These are phyloP conservation scores for Bombus impatiens DNA, from an alignment of 1,140 invertebrate species.

Conservation along the genomic window DNA sequence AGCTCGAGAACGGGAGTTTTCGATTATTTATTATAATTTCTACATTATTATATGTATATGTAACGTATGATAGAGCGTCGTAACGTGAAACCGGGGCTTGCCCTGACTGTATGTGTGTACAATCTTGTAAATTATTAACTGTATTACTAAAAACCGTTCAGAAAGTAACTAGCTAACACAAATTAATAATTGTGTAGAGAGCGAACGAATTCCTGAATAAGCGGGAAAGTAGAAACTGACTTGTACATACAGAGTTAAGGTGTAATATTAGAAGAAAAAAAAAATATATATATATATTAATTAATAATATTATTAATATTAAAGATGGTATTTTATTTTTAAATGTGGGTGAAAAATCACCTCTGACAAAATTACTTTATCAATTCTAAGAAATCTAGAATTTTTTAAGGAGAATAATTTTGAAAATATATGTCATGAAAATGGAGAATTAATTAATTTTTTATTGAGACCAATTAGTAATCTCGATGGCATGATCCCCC, in stretches of 20 bases:
- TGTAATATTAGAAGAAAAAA: slow-evolving; percentile 73
- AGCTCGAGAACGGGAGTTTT: slow-evolving; percentile 45
- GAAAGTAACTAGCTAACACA: slow-evolving; percentile 67
- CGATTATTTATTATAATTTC: slow-evolving; percentile 72
- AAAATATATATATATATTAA: slow-evolving; percentile 34
- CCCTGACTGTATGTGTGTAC: slow-evolving; percentile 72
- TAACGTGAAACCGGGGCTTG: slow-evolving; percentile 47
- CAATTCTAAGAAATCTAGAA: not conserved
- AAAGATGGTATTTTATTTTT: slow-evolving; percentile 10
- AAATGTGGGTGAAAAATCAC: too few relatives aligned
- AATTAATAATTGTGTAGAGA: slow-evolving; percentile 69
- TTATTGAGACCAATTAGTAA: not conserved
- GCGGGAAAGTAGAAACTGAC: slow-evolving; percentile 72
- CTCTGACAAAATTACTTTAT: too few relatives aligned
- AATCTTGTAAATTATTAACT: slow-evolving; percentile 79
- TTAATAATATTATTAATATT: slow-evolving; percentile 54
- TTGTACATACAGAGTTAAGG: slow-evolving; percentile 78
- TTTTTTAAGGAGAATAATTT: not conserved
- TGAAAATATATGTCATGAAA: too few relatives aligned
- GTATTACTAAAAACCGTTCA: slow-evolving; percentile 68
- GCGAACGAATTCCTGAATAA: slow-evolving; percentile 51
- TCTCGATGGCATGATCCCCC: not conserved
- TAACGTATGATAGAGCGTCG: slow-evolving; percentile 52
- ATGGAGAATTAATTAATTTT: too few relatives aligned
- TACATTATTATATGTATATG: slow-evolving; percentile 46